Conservation (phyloP, 2,113 vertebrate species). For the Rhinolophus ferrumequinum region DNA sequence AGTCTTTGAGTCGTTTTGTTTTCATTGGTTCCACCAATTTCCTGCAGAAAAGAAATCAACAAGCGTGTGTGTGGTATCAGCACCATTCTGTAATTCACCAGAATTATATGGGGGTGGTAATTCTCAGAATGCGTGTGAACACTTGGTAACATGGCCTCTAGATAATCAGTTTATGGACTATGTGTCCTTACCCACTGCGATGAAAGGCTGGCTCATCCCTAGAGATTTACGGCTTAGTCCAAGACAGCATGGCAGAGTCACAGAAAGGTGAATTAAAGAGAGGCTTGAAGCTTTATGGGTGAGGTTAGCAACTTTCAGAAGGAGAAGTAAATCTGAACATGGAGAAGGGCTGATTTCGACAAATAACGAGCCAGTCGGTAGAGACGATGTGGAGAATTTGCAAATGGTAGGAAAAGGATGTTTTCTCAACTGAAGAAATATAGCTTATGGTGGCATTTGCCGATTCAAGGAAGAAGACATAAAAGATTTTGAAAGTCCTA, state of each 20-base stretch:
- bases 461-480: neutral
- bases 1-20: neutral
- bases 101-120: neutral
- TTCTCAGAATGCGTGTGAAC: neutral
- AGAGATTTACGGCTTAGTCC: neutral
- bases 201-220: neutral
- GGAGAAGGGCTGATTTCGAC: neutral
- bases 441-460: neutral
- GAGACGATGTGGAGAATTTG: neutral
- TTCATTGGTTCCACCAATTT: neutral
- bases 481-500: conserved; percentile 42
- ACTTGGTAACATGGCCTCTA: neutral
- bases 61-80: neutral
- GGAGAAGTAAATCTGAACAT: neutral
- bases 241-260: neutral
- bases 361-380: neutral
- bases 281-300: neutral
- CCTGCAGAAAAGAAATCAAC: neutral
- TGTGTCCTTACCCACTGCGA: rapidly evolving
- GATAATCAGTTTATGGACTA: rapidly evolving
- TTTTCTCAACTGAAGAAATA: neutral
- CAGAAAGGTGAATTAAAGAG: neutral
- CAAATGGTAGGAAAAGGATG: neutral
- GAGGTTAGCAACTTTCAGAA: neutral
- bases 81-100: neutral